phyloP scores from a whole-genome alignment of 2,797 vertebrate species.

The Danio jaintianensis region DNA sequence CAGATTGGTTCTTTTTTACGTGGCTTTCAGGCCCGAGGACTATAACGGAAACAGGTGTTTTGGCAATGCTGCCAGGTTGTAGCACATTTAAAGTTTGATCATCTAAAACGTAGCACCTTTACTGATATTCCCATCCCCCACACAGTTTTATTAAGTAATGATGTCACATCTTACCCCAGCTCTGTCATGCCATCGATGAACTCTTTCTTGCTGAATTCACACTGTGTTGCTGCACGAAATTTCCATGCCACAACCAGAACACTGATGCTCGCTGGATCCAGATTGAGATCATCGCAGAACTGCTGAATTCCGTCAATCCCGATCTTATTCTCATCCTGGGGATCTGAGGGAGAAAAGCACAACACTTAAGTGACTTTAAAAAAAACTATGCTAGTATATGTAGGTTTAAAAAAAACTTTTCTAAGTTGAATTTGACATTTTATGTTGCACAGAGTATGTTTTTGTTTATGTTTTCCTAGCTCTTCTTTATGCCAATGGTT shows the following conservation, averaged over 20 bases:
- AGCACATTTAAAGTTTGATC: not conserved
- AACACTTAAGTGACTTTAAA: not conserved
- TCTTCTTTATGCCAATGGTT: not conserved
- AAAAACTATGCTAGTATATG: not conserved
- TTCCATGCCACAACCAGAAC: constrained; percentile 97
- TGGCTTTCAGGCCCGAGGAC: not conserved
- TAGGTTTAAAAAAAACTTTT: not conserved
- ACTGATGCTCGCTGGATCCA: constrained; percentile 93
- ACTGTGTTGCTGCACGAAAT: constrained; percentile 95
- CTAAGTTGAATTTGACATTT: not conserved
- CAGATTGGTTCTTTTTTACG: not conserved
- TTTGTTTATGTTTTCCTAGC: not conserved
- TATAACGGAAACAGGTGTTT: not conserved
- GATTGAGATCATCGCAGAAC: constrained; percentile 93
- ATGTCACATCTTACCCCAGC: constrained; percentile 84
- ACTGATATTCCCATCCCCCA: not conserved
- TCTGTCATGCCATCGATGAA: constrained; percentile 97
- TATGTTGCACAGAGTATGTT: not conserved
- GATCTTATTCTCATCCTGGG: constrained; percentile 98
- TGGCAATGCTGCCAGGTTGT: not conserved
- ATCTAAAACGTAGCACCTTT: not conserved
- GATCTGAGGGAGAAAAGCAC: constrained; percentile 79
- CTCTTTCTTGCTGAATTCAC: constrained; percentile 97
- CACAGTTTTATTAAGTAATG: constrained; percentile 4
- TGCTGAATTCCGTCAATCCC: constrained; percentile 96